Base-by-base conservation (phyloP, 2,888 invertebrate genomes). In the Caradrina kadenii region DNA sequence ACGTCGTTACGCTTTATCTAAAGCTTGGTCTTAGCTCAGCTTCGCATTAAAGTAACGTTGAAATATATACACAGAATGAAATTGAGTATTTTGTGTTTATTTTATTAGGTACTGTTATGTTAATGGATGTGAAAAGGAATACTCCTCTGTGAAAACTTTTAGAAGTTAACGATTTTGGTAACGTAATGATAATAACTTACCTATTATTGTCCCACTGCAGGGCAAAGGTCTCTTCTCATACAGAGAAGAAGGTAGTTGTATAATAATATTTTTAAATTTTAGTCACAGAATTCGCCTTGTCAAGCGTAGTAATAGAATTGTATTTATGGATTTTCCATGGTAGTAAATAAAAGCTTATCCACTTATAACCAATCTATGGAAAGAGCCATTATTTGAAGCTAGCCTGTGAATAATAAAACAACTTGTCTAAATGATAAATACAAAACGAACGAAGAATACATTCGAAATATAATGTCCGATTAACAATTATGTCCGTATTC, bases 1-100 rank as follows among this genome's bases (percentile, higher is more conserved):
- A 79, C 78, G 80, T 82, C 84, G 77, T 87, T 84, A 83, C 79
- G 75, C 66, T 82, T 83, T 88, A 87, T 87, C 84, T 86, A 73
- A 81, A 80, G 68, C 85, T 77, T 68, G 69, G 79, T 80, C 76
- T 85, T 71, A 76, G 45, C 55, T 42, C 31, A 49, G 58, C 69
- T 58, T 66, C 49, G 15, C 79, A 76, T 80, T 69, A 79, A 81
- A 80, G 65, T 73, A 69, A 79, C 69, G 39, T 22, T 58, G 48
- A 60, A 52, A 69, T 64, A 26, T 52, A 48, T 8, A n/a, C 4
- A 26, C 8, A 13, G 17, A 56, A 55, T 10, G 13, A 52, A 52
- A 42, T 56, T 49, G 22, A 54, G 7, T 63, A 6, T 52, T 15
- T 21, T 48, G 5, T 42, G n/a, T n/a, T 48, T 31, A 45, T 26